phyloP scores from a whole-genome alignment of 2,888 invertebrate genomes.

The Sminthurides aquaticus region DNA sequence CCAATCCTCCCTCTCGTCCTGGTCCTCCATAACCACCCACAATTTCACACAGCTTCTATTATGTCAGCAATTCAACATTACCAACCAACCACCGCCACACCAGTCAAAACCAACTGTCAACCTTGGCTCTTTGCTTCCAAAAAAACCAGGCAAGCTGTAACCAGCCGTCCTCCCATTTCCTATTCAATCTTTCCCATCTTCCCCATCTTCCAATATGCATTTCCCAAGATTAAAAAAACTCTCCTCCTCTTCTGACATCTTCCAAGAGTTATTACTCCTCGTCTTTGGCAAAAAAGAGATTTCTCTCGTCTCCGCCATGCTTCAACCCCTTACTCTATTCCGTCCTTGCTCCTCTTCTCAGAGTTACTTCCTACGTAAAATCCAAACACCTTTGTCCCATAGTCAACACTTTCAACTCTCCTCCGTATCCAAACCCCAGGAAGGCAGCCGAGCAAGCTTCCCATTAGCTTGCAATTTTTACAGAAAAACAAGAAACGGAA shows the following conservation, averaged over 20 bases:
- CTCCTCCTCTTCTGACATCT: not conserved
- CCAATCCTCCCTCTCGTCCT: not conserved
- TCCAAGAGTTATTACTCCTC: not conserved
- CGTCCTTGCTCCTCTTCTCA: too few relatives aligned
- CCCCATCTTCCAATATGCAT: not conserved
- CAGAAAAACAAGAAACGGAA: too few relatives aligned
- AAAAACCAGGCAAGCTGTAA: not conserved
- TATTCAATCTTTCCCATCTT: not conserved
- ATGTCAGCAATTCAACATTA: not conserved
- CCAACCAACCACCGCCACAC: too few relatives aligned
- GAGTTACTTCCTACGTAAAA: too few relatives aligned
- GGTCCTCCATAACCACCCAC: not conserved
- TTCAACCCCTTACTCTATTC: not conserved
- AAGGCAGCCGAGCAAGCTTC: too few relatives aligned
- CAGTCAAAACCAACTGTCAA: not conserved
- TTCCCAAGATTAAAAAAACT: not conserved
- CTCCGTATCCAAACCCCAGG: not conserved
- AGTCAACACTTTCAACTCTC: too few relatives aligned
- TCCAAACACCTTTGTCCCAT: too few relatives aligned
- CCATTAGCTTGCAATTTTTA: too few relatives aligned
- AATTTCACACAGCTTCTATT: not conserved
- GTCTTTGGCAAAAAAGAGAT: not conserved
- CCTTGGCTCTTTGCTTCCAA: too few relatives aligned
- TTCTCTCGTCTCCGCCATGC: not conserved
- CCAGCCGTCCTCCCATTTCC: not conserved